phyloP scores from a whole-genome alignment of 2,797 vertebrate species.

The Sebastes jordani region DNA sequence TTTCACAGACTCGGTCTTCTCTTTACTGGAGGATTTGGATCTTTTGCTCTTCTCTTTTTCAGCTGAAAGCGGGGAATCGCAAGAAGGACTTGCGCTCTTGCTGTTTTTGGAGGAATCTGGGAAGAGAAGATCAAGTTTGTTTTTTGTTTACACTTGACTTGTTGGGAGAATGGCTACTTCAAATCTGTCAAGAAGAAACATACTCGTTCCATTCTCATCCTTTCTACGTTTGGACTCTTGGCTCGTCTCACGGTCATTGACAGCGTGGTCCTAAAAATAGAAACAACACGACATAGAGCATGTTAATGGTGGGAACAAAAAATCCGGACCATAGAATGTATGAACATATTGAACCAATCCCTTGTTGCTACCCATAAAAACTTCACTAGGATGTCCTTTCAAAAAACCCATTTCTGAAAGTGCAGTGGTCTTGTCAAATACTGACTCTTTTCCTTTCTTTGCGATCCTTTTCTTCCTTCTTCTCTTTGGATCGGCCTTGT shows the following conservation, averaged over 20 bases:
- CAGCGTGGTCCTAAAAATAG: slow-evolving; percentile 86
- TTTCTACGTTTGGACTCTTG: slow-evolving; percentile 92
- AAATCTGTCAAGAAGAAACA: slow-evolving; percentile 29
- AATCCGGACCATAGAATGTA: background rate
- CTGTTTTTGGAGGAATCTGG: slow-evolving; percentile 92
- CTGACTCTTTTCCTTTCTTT: slow-evolving; percentile 96
- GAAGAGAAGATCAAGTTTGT: slow-evolving; percentile 18
- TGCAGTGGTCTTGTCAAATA: slow-evolving; percentile 30
- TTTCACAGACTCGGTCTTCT: slow-evolving; percentile 92
- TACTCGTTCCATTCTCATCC: slow-evolving; percentile 96
- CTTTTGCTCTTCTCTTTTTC: slow-evolving; percentile 92
- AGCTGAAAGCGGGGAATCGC: slow-evolving; percentile 88
- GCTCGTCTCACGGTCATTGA: slow-evolving; percentile 88
- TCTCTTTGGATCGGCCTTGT: slow-evolving; percentile 94
- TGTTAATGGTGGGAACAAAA: background rate
- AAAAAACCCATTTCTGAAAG: background rate
- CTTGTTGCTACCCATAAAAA: background rate
- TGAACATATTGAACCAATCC: background rate
- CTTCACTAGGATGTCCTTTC: background rate
- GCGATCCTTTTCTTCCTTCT: slow-evolving; percentile 93
- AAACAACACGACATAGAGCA: slow-evolving; percentile 44
- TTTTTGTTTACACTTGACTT: no score
- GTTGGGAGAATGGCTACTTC: background rate
- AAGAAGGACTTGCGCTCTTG: slow-evolving; percentile 93
- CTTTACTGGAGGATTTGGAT: slow-evolving; percentile 94